phyloP scores from a whole-genome alignment of 2,113 vertebrate species.

The Chloebia gouldiae region DNA sequence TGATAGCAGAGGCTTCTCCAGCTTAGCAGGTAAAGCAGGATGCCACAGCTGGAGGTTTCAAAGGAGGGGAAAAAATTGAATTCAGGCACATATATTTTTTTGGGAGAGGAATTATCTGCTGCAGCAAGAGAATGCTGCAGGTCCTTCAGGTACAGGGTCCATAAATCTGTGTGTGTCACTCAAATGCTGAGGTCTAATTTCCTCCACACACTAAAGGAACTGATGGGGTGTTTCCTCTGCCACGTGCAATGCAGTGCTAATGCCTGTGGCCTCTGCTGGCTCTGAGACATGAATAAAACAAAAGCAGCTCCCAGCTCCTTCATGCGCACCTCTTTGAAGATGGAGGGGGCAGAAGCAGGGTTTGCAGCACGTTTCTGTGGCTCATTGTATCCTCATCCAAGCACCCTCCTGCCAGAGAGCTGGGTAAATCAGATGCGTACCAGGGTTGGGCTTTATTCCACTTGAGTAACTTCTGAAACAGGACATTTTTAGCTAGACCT shows the following conservation, averaged over 20 bases:
- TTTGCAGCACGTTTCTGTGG: background rate
- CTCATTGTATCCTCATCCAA: background rate
- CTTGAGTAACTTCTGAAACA: background rate
- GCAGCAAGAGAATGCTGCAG: background rate
- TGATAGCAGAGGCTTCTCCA: conserved; percentile 52
- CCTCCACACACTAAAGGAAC: background rate
- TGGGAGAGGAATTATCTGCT: background rate
- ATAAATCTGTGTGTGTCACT: background rate
- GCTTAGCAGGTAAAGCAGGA: conserved; percentile 60
- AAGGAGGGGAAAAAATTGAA: background rate
- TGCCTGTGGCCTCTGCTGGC: background rate
- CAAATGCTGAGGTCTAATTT: background rate
- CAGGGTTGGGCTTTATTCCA: background rate
- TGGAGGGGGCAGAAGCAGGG: background rate
- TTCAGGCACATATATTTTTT: background rate
- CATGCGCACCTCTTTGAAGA: background rate
- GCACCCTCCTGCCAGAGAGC: background rate
- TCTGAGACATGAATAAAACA: conserved; percentile 36
- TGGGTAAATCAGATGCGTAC: background rate
- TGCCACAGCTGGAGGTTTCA: conserved; percentile 36
- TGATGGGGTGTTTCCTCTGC: background rate
- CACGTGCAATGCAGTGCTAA: background rate
- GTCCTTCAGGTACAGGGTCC: background rate
- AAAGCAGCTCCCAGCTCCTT: background rate
- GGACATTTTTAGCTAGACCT: background rate